Conservation (phyloP, 2,888 invertebrate species). For the Neria commutata region DNA sequence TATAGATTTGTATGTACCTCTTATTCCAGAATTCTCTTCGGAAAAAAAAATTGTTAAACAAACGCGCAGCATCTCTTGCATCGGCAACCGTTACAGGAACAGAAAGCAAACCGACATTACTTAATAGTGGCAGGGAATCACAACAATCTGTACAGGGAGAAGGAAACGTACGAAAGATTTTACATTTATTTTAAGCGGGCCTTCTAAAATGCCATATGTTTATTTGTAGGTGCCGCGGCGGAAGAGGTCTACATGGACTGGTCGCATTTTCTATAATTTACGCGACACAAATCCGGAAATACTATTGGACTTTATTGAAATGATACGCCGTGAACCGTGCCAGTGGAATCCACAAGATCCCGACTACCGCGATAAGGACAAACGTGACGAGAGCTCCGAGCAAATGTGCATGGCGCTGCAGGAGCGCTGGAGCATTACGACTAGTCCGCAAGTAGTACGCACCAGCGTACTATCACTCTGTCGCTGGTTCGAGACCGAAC, state of each 20-base stretch:
- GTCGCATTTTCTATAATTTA: slow-evolving; percentile 15
- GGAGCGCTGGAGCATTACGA: slow-evolving; percentile 3
- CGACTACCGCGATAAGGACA: slow-evolving; percentile 7
- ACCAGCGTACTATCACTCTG: slow-evolving; percentile 13
- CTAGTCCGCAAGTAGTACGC: slow-evolving; percentile 12
- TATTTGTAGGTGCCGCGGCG: background rate
- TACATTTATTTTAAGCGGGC: too few species aligned
- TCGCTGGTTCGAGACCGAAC: slow-evolving; percentile 22
- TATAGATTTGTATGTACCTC: too few species aligned
- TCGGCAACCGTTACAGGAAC: too few species aligned
- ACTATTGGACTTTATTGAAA: slow-evolving; percentile 20
- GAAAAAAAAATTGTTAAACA: too few species aligned
- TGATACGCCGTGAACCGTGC: slow-evolving; percentile 16
- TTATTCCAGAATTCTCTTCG: too few species aligned
- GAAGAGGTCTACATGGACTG: background rate
- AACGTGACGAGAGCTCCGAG: slow-evolving; percentile 10
- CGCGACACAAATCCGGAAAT: slow-evolving; percentile 11
- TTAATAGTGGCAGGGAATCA: too few species aligned
- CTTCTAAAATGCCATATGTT: too few species aligned
- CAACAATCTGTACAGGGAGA: background rate
- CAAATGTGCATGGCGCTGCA: slow-evolving; percentile 8
- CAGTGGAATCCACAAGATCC: slow-evolving; percentile 15
- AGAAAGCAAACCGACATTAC: too few species aligned
- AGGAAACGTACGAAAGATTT: too few species aligned
- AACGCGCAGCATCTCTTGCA: too few species aligned